These are phyloP conservation scores for Phrynocephalus guinanensis DNA, from an alignment of 2,797 vertebrate species.

Conservation along the genomic window DNA sequence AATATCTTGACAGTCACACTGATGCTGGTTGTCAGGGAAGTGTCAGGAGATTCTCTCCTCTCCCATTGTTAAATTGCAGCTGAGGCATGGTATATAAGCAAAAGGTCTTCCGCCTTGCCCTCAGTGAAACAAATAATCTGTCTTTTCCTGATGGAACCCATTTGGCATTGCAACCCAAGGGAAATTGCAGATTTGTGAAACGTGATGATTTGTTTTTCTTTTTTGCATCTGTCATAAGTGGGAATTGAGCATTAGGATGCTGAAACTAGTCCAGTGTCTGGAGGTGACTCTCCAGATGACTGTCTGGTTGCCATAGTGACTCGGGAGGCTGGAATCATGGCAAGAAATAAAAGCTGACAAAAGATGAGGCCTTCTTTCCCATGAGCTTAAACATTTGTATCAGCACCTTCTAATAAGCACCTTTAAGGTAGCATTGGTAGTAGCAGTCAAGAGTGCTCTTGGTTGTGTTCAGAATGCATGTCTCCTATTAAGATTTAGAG, in stretches of 20 bases:
- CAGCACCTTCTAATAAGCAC: not conserved
- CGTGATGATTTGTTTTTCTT: not conserved
- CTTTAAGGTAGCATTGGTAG: not conserved
- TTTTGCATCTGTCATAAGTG: constrained; percentile 41
- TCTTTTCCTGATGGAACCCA: constrained; percentile 37
- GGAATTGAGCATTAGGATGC: constrained; percentile 46
- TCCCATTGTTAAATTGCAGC: constrained; percentile 26
- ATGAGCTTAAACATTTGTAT: not conserved
- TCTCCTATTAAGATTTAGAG: not conserved
- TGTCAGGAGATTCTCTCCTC: not conserved
- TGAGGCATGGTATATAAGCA: constrained; percentile 17
- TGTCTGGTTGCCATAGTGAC: constrained; percentile 85
- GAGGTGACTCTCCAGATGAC: constrained; percentile 78
- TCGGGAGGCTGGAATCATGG: constrained; percentile 75
- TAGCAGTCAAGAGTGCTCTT: not conserved
- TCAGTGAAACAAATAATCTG: constrained; percentile 7
- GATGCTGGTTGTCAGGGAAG: constrained; percentile 40
- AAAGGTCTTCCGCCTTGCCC: not conserved
- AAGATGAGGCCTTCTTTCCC: constrained; percentile 46
- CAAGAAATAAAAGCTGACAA: constrained; percentile 55
- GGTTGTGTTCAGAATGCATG: not conserved
- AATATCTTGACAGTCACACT: constrained; percentile 21
- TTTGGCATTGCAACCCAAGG: not conserved
- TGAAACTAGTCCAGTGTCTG: constrained; percentile 64
- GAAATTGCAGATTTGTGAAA: not conserved